Evolutionary conservation across 2,888 invertebrate species (phyloP), one percentile per base, ranked within the genome.

Genomic region (Lepidochitona cinerea): DNA sequence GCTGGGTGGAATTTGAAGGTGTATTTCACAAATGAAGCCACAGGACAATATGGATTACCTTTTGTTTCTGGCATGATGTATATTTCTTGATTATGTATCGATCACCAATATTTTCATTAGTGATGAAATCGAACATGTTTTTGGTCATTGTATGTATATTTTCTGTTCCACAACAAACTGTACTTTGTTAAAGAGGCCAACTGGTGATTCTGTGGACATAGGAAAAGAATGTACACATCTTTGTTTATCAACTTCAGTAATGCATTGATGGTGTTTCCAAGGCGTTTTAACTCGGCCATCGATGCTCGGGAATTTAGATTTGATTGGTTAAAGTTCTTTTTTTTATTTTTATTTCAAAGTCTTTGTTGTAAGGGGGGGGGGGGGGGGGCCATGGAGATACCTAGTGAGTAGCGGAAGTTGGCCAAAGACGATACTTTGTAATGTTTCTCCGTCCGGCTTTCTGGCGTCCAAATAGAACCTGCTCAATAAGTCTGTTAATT

Each of bases 291-390:
- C n/a, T 78, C 75, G 1, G 66, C 64, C 29, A 54, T 37, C n/a
- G 66, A 67, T 3, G 71, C 69, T 37, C 66, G 65, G 37, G 74
- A 75, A 36, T 71, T 69, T 5, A 37, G 23, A 52, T 75, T 77
- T 26, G 77, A 71, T 9, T 71, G 71, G 4, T 29, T n/a, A 64
- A 77, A 41, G 41, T 18, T 18, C 9, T 9, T 14, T 33, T 75
- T 76, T 54, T 76, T 76, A 18, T 72, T 74, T 0, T 73, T 74
- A 33, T 79, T 74, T 59, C 75, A 73, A 12, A 52, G 41, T 36
- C 66, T 73, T 41, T 74, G 74, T 36, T 49, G 71, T n/a, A n/a
- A n/a, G n/a, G n/a, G n/a, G n/a, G n/a, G n/a, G n/a, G 74, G 77
- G 0, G 77, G 68, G 12, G 71, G 64, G n/a, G 54, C 64, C 33